Conservation (phyloP, 2,113 vertebrate species). For the Istiophorus platypterus region DNA sequence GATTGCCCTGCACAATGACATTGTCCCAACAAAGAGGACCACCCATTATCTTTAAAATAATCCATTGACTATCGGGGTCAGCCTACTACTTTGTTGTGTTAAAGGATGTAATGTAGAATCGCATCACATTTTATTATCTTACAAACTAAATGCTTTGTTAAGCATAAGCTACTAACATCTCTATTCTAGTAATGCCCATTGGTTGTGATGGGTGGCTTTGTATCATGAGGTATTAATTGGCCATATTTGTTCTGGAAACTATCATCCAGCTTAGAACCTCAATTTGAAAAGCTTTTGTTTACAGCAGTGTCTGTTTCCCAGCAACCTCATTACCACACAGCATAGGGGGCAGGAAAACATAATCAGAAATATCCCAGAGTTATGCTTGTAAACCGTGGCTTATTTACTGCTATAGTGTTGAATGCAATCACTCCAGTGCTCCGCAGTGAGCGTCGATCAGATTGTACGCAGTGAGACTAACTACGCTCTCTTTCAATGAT, state of each 20-base stretch:
- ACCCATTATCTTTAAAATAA: conserved; percentile 12
- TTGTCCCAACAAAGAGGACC: conserved; percentile 22
- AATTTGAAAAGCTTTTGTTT: conserved; percentile 60
- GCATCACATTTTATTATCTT: not conserved
- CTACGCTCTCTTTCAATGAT: not conserved
- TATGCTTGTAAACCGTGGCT: conserved; percentile 56
- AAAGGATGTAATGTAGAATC: not conserved
- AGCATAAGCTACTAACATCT: not conserved
- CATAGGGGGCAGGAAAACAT: conserved; percentile 44
- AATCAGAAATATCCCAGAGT: conserved; percentile 60
- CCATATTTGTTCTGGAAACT: conserved; percentile 51
- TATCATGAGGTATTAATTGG: conserved; percentile 32
- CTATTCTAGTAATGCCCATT: not conserved
- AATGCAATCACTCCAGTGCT: conserved; percentile 60
- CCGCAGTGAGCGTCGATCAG: conserved; percentile 40
- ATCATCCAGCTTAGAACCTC: conserved; percentile 27
- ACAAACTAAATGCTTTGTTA: not conserved
- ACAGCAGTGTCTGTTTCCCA: conserved; percentile 72
- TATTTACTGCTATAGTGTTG: conserved; percentile 55
- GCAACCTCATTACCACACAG: conserved; percentile 72
- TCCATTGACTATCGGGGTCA: not conserved
- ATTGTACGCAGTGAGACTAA: conserved; percentile 24
- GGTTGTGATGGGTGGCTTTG: not conserved
- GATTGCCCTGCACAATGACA: conserved; percentile 23
- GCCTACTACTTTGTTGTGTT: not conserved